Base-by-base conservation (phyloP, 2,888 invertebrate species). In the Iphiclides podalirius region DNA sequence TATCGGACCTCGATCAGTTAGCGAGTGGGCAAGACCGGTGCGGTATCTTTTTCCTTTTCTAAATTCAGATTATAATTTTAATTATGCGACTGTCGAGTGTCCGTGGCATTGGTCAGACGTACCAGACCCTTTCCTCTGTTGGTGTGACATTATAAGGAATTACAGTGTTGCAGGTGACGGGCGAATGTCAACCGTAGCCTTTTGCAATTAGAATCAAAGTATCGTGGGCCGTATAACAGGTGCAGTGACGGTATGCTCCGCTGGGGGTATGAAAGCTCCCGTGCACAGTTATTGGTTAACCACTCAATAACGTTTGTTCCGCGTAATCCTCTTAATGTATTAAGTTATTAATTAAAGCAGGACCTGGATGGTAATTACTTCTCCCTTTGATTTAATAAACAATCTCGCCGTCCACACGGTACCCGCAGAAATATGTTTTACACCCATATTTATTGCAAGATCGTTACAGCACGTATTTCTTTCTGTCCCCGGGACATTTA, bases 1-100 rank as follows among this genome's bases (percentile, higher is more conserved):
- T 61, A 73, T 74, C 72, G 53, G 49, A 49, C 58, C 55, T n/a
- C 61, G 62, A 72, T 72, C 68, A 61, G 60, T 61, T 61, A 55
- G 61, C 55, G 62, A 64, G 56, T 65, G 59, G 63, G 57, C 62
- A 58, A 64, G 54, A 64, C 59, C 60, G 38, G 47, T 52, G 55
- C 53, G 56, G 53, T 52, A 57, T 58, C 33, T 58, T 61, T 66
- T 65, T 64, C 61, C 34, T 38, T 20, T 57, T 47, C 38, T 26
- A 16, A 38, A 11, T 47, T 48, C 26, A 48, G 51, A 56, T 59
- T 63, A 59, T 63, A 54, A 61, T 59, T 64, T 63, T 67, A 65
- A 69, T 67, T 67, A 63, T 54, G 23, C 45, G 45, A 52, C 39
- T 57, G 28, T 48, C 47, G 45, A 56, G 43, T 39, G 50, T 52